Evolutionary conservation across 64 coral and sea anemone genomes (phyloP).

Genomic region (Actinia equina): DNA sequence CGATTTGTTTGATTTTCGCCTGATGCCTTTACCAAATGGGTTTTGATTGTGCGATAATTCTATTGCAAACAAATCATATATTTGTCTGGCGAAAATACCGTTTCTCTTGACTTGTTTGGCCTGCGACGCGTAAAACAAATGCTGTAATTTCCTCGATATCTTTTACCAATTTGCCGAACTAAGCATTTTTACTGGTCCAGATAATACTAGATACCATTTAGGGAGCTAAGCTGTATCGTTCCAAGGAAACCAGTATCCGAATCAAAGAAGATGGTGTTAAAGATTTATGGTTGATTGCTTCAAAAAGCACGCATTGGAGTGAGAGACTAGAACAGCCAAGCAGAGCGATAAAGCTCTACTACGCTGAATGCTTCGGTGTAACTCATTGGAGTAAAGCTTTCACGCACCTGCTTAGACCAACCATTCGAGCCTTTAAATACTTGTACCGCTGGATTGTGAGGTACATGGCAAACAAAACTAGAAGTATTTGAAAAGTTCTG

Average conservation of each 20-base stretch:
- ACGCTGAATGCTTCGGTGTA: neutral
- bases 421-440: neutral
- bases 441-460: neutral
- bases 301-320: constrained; percentile 61
- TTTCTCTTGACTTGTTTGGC: constrained; percentile 1
- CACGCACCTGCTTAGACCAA: neutral
- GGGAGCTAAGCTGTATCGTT: constrained; percentile 36
- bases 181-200: neutral
- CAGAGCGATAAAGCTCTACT: constrained; percentile 13
- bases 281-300: constrained; percentile 72
- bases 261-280: constrained; percentile 54
- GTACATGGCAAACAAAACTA: neutral
- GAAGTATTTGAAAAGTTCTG: neutral
- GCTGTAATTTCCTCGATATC: neutral
- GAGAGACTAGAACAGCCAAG: constrained; percentile 42
- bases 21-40: neutral
- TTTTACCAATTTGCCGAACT: neutral
- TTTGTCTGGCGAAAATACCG: constrained; percentile 4
- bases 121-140: constrained; percentile 7
- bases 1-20: neutral
- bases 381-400: constrained; percentile 16
- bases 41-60: constrained; percentile 13
- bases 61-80: constrained; percentile 23
- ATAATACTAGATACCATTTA: constrained; percentile 30
- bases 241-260: constrained; percentile 16